A percentile compares a stretch with the other conserved stretches of the same genome.
phyloP scores from a whole-genome alignment of 2,797 vertebrate genomes.

The Danio jaintianensis region DNA sequence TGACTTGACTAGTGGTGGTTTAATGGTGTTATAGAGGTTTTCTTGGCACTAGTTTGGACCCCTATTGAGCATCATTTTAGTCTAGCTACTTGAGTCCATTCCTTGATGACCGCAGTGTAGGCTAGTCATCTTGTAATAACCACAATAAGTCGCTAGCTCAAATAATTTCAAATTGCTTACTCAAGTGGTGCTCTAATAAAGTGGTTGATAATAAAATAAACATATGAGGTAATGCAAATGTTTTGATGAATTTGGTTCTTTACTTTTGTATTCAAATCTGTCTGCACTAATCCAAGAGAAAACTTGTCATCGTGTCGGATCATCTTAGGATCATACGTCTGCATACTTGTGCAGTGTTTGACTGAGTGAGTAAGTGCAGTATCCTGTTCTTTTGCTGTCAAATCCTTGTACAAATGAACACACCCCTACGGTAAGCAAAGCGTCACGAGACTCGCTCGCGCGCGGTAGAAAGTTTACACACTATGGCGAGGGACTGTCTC shows the following conservation, averaged over 20 bases:
- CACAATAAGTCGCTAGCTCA: no score
- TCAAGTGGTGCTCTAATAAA: no score
- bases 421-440: constrained; percentile 67
- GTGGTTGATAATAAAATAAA: no score
- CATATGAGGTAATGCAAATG: no score
- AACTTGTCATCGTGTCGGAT: neutral
- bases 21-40: no score
- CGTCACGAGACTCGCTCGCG: constrained; percentile 75
- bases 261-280: neutral
- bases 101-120: no score
- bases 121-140: no score
- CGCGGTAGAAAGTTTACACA: constrained; percentile 64
- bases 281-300: neutral
- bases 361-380: constrained; percentile 50
- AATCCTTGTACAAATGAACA: constrained; percentile 74
- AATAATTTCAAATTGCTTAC: no score
- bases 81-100: no score
- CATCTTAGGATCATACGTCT: neutral
- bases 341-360: constrained; percentile 18
- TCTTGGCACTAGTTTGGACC: no score
- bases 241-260: neutral
- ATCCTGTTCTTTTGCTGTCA: constrained; percentile 76
- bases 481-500: constrained; percentile 11
- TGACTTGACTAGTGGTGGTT: no score
- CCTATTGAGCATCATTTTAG: no score